Evolutionary conservation across 2,797 vertebrate species (phyloP).

Genomic region (Microtus obscurus): DNA sequence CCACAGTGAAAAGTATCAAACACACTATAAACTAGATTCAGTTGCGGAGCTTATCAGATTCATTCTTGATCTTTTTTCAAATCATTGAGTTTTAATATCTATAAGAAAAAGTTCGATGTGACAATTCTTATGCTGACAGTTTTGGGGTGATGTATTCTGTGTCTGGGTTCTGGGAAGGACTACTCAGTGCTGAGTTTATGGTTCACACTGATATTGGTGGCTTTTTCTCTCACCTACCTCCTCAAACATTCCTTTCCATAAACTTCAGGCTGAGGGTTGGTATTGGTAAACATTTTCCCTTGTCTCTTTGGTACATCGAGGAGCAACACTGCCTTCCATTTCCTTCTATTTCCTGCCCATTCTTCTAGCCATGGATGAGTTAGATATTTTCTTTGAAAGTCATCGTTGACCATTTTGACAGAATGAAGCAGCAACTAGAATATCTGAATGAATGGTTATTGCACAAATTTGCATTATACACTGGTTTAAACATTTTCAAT

Average conservation of each 20-base stretch:
- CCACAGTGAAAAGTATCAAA: not conserved
- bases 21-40: not conserved
- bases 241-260: not conserved
- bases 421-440: not conserved
- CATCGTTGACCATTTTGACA: not conserved
- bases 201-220: not conserved
- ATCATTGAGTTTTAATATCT: not conserved
- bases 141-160: too few relatives aligned
- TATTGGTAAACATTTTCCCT: not conserved
- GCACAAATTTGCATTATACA: not conserved
- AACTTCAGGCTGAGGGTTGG: not conserved
- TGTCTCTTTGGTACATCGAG: not conserved
- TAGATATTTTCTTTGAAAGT: conserved; percentile 22
- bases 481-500: conserved; percentile 44
- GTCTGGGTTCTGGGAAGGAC: not conserved
- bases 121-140: not conserved
- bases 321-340: not conserved
- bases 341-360: not conserved
- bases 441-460: conserved; percentile 10
- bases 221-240: not conserved
- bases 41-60: not conserved
- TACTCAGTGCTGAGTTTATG: not conserved
- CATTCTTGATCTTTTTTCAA: not conserved
- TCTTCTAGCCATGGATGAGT: not conserved
- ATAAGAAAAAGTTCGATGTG: not conserved